A percentile compares a stretch with the other conserved stretches of the same genome.
Conservation (phyloP, 2,888 invertebrate species). For the Epistrophe eligans region DNA sequence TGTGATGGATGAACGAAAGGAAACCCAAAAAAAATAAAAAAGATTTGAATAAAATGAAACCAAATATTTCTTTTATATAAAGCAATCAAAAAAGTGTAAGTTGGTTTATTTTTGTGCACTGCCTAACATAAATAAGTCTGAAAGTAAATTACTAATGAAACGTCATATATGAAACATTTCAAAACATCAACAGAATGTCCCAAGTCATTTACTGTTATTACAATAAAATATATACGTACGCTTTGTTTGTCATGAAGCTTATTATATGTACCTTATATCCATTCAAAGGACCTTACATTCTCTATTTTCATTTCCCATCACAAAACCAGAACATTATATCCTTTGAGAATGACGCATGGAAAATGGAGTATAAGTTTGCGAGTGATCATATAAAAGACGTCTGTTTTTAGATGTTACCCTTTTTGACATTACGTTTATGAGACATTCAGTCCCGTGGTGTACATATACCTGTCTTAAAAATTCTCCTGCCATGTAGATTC, state of each 20-base stretch:
- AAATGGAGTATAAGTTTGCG: background rate
- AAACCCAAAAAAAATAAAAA: too few species aligned
- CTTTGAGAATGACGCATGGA: constrained; percentile 8
- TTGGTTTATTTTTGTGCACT: too few species aligned
- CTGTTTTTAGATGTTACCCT: background rate
- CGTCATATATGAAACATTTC: background rate
- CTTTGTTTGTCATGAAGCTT: background rate
- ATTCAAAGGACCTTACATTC: background rate
- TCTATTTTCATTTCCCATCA: constrained; percentile 2
- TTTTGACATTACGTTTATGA: background rate
- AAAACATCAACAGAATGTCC: constrained; percentile 9
- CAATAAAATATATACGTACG: background rate
- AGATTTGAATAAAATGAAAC: too few species aligned
- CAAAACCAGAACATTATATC: constrained; percentile 5
- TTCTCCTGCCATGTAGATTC: background rate
- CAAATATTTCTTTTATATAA: too few species aligned
- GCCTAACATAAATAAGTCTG: background rate
- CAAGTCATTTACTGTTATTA: background rate
- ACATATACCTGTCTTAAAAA: constrained; percentile 1
- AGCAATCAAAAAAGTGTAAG: too few species aligned
- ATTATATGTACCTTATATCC: background rate
- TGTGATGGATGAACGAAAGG: too few species aligned
- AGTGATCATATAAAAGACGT: background rate
- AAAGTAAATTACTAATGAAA: background rate
- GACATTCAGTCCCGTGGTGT: background rate